phyloP scores from a whole-genome alignment of 2,888 invertebrate genomes.

The Xestia c-nigrum region DNA sequence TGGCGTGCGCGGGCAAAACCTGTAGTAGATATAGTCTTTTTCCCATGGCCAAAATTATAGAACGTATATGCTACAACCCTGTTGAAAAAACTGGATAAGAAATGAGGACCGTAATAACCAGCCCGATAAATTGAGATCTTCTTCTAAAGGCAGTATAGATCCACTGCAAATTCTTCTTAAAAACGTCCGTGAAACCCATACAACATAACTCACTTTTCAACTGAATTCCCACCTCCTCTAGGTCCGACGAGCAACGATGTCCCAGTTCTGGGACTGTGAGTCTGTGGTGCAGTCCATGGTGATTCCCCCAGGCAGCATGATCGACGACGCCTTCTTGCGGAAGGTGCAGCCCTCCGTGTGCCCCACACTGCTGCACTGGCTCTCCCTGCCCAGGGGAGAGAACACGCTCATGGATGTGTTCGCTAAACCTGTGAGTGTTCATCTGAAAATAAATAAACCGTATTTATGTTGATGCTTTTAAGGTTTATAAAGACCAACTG shows the following conservation, averaged over 20 bases:
- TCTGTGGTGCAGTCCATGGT: conserved; percentile 78
- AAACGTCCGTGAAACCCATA: background rate
- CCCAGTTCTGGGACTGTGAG: conserved; percentile 87
- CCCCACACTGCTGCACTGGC: conserved; percentile 86
- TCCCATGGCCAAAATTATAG: no score
- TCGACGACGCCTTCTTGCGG: conserved; percentile 71
- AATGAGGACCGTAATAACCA: no score
- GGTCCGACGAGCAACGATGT: conserved; percentile 82
- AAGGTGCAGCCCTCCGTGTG: conserved; percentile 82
- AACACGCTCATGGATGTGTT: conserved; percentile 85
- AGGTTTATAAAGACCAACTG: background rate
- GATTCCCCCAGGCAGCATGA: conserved; percentile 78
- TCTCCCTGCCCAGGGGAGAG: conserved; percentile 85
- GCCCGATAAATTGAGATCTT: background rate
- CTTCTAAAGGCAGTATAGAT: background rate
- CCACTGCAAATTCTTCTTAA: background rate
- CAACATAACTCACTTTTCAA: background rate
- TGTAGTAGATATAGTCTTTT: no score
- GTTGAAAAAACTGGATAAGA: no score
- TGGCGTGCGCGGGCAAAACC: no score
- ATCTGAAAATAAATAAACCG: background rate
- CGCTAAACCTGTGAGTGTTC: conserved; percentile 85
- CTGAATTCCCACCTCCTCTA: conserved; percentile 50
- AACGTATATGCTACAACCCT: no score
- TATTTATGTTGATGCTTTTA: background rate